Percentiles rank a stretch among this genome's conserved stretches.
phyloP scores from a whole-genome alignment of 2,888 invertebrate species.

The Leptopilina myrica region DNA sequence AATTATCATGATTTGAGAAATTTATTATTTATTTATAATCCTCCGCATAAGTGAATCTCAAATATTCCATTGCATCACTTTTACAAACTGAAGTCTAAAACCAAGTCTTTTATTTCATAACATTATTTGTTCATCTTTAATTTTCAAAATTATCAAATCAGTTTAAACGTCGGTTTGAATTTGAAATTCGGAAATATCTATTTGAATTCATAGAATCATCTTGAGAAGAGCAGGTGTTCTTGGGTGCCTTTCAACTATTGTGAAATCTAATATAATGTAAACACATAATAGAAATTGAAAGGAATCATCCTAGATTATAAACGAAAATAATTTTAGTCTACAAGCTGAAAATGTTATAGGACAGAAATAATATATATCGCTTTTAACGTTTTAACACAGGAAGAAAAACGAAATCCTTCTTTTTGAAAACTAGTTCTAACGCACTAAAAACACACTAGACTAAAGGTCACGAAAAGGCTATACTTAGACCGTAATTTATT shows the following conservation, averaged over 20 bases:
- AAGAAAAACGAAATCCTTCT: neutral
- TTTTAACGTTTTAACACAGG: neutral
- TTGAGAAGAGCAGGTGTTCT: conserved; percentile 68
- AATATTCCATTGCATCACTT: no score
- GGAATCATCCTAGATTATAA: neutral
- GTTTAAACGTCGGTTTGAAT: conserved; percentile 60
- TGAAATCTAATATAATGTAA: conserved; percentile 8
- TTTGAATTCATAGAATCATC: neutral
- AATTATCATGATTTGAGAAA: conserved; percentile 9
- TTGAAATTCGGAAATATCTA: conserved; percentile 72
- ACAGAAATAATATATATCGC: neutral
- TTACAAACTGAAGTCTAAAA: no score
- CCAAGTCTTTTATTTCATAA: no score
- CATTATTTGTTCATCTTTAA: conserved; percentile 22
- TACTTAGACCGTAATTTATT: neutral
- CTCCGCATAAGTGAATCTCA: no score
- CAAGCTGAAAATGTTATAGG: neutral
- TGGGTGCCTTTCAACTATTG: conserved; percentile 62
- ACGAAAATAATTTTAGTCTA: neutral
- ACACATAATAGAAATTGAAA: neutral
- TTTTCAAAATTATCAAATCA: neutral
- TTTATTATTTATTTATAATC: neutral
- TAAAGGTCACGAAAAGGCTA: neutral
- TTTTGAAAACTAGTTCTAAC: neutral
- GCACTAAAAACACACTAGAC: neutral